Base-by-base conservation (phyloP, 2,113 vertebrate genomes). In the Alaudala cheleensis region DNA sequence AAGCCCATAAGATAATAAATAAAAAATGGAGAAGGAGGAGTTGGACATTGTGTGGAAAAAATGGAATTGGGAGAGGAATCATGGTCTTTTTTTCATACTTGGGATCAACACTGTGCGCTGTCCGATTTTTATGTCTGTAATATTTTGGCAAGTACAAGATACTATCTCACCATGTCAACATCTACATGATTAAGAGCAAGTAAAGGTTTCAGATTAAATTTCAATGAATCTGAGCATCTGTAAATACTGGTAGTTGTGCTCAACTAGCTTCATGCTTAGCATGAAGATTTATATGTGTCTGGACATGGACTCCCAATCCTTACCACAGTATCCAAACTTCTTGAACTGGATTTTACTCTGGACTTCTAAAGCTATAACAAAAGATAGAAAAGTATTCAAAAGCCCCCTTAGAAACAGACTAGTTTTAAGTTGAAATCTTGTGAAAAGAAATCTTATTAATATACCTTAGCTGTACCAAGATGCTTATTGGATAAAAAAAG, bases 381-480 rank as follows among this genome's bases (percentile, higher is more conserved):
- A 67, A 23, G 18, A 57, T 42, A 40, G 16, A 69, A 86, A 87
- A 65, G 7, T 39, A 72, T 69, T 93, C 51, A 56, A 93, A 93
- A 65, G 62, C 56, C 77, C 69, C 37, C 17, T 83, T 28, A 64
- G 33, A 91, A 95, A 76, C 33, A 50, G 34, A 14, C 4, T n/a
- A 61, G 31, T 88, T 84, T 86, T 83, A 92, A 40, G 19, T 14
- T 45, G 34, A 81, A 77, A 28, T 39, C 42, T 34, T 76, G 40
- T 44, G 54, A 78, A 85, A 83, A 83, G 39, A 87, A 72, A 78
- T 81, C 37, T 86, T 79, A 65, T 77, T 81, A 76, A 87, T 94
- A 82, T 90, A 82, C 15, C 12, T 62, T 86, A 76, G 26, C 17
- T 91, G 62, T 91, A 90, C 90, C 64, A 79, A 95, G 90, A 79